phyloP scores from a whole-genome alignment of 2,888 invertebrate genomes.

The Cephalotes varians region DNA sequence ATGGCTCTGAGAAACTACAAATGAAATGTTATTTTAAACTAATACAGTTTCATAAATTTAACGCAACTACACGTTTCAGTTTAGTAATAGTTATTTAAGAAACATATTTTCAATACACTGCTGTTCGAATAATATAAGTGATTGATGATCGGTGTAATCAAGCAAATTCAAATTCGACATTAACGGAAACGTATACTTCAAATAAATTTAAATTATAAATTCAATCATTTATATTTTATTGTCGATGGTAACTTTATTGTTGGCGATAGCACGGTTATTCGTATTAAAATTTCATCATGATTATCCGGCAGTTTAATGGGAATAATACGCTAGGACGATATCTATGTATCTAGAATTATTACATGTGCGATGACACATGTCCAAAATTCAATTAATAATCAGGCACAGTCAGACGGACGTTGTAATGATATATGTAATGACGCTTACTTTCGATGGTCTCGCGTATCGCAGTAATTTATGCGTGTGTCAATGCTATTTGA shows the following conservation, averaged over 20 bases:
- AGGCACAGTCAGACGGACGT: slow-evolving; percentile 42
- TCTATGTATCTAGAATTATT: background rate
- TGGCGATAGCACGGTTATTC: background rate
- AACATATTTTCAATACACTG: background rate
- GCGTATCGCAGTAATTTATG: slow-evolving; percentile 20
- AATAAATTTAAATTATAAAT: background rate
- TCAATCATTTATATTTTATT: background rate
- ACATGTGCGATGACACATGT: background rate
- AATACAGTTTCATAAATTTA: background rate
- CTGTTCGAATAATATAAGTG: background rate
- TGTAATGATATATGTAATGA: background rate
- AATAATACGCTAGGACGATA: background rate
- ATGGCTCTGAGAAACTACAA: background rate
- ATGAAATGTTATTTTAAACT: background rate
- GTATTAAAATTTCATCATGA: background rate
- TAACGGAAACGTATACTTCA: background rate
- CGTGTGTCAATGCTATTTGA: slow-evolving; percentile 16
- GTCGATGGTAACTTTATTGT: background rate
- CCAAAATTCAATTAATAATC: slow-evolving; percentile 25
- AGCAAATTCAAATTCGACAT: slow-evolving; percentile 6
- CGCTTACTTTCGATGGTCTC: background rate
- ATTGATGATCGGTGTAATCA: background rate
- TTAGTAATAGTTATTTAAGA: background rate
- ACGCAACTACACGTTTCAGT: background rate
- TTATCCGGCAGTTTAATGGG: background rate